Conservation (phyloP, 2,113 vertebrate species). For the Percina caprodes region DNA sequence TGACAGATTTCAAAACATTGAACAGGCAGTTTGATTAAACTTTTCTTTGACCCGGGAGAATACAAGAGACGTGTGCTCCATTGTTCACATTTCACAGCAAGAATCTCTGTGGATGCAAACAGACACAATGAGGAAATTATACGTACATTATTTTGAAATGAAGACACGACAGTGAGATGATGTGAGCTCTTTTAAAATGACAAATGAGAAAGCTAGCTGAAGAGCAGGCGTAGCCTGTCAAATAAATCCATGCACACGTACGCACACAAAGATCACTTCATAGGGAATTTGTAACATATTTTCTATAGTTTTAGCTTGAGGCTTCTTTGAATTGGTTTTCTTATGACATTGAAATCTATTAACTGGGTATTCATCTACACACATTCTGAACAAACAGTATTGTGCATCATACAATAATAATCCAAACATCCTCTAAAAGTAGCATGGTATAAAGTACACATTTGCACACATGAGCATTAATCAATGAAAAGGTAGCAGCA, state of each 20-base stretch:
- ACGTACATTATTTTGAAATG: background rate
- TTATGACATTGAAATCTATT: background rate
- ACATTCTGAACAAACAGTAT: constrained; percentile 12
- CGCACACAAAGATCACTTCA: background rate
- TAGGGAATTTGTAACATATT: background rate
- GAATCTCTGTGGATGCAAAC: background rate
- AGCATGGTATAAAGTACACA: background rate
- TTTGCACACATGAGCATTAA: constrained; percentile 11
- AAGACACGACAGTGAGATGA: constrained; percentile 3
- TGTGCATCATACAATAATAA: constrained; percentile 1
- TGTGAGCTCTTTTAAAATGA: background rate
- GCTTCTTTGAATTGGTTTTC: background rate
- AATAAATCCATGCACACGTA: background rate
- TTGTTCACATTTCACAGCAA: background rate
- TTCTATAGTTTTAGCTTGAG: background rate
- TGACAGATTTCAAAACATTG: background rate
- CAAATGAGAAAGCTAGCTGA: constrained; percentile 4
- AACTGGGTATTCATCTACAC: background rate
- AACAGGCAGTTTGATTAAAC: background rate
- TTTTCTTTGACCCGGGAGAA: constrained; percentile 15
- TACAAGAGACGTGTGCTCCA: background rate
- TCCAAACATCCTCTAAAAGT: background rate
- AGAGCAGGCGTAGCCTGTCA: background rate
- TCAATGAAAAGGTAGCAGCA: constrained; percentile 23
- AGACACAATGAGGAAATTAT: background rate